These are phyloP conservation scores for Oxycera nigricornis DNA, from an alignment of 2,888 invertebrate species.

Conservation along the genomic window DNA sequence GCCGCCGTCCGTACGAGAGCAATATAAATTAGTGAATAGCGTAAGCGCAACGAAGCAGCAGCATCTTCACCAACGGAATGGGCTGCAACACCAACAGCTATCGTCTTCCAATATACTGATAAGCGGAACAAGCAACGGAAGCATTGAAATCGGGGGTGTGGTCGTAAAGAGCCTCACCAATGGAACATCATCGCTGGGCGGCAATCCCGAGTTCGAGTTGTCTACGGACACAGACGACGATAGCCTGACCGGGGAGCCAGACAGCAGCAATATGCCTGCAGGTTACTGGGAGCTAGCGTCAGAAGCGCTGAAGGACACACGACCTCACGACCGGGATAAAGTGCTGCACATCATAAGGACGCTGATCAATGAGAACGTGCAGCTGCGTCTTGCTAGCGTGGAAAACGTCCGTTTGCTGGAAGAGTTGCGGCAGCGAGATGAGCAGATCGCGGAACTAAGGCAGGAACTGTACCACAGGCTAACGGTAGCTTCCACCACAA, in stretches of 20 bases:
- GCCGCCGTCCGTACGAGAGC: slow-evolving; percentile 51
- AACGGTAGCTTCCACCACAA: slow-evolving; percentile 3
- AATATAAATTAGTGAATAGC: slow-evolving; percentile 41
- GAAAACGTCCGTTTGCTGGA: slow-evolving; percentile 58
- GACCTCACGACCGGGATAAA: slow-evolving; percentile 59
- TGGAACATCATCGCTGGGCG: slow-evolving; percentile 45
- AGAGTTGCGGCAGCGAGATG: slow-evolving; percentile 57
- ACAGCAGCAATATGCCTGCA: slow-evolving; percentile 60
- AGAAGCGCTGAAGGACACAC: slow-evolving; percentile 58
- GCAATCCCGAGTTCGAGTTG: slow-evolving; percentile 70
- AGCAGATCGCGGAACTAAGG: slow-evolving; percentile 58
- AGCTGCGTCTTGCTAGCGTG: slow-evolving; percentile 53
- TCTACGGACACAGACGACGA: slow-evolving; percentile 78
- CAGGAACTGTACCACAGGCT: slow-evolving; percentile 56
- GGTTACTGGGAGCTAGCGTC: slow-evolving; percentile 60
- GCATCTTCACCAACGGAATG: background rate
- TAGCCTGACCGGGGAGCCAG: slow-evolving; percentile 59
- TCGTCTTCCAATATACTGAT: slow-evolving; percentile 49
- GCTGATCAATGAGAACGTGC: slow-evolving; percentile 59
- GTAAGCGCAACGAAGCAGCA: slow-evolving; percentile 28
- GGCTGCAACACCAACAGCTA: slow-evolving; percentile 46
- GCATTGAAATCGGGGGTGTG: slow-evolving; percentile 37
- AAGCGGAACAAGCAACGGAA: slow-evolving; percentile 31
- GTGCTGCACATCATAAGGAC: slow-evolving; percentile 56
- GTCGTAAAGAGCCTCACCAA: slow-evolving; percentile 45